Evolutionary conservation across 2,888 invertebrate genomes (phyloP).

Genomic region (Octonoba sinensis): DNA sequence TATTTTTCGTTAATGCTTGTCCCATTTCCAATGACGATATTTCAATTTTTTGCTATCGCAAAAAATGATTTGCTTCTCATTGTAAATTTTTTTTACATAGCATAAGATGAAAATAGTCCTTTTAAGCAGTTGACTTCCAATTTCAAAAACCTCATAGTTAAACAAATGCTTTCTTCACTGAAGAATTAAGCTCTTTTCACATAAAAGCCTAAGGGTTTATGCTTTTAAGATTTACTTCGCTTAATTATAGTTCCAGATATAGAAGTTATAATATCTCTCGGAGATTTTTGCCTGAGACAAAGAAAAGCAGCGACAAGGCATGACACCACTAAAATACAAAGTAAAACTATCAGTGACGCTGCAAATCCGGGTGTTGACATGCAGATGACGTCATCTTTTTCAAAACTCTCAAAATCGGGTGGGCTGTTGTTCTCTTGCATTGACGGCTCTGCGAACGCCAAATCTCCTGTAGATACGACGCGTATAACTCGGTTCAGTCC

Average conservation of each 20-base stretch:
- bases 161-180: no score
- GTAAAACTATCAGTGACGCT: conserved; percentile 84
- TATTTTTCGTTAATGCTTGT: no score
- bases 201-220: background rate
- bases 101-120: no score
- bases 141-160: no score
- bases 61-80: no score
- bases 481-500: conserved; percentile 68
- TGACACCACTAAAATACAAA: conserved; percentile 85
- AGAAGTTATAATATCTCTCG: conserved; percentile 52
- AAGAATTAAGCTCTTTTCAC: no score
- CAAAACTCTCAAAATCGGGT: conserved; percentile 45
- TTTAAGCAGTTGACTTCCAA: no score
- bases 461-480: conserved; percentile 91
- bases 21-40: no score
- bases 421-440: conserved; percentile 69
- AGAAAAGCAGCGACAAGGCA: conserved; percentile 88
- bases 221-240: conserved; percentile 27
- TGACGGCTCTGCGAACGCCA: conserved; percentile 80
- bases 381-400: conserved; percentile 78
- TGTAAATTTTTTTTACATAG: no score
- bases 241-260: conserved; percentile 55
- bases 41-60: no score
- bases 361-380: conserved; percentile 96
- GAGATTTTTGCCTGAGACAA: conserved; percentile 78